Evolutionary conservation across 2,888 invertebrate genomes (phyloP), one percentile per base, ranked within the genome.

Genomic region (Thereva nobilitata): DNA sequence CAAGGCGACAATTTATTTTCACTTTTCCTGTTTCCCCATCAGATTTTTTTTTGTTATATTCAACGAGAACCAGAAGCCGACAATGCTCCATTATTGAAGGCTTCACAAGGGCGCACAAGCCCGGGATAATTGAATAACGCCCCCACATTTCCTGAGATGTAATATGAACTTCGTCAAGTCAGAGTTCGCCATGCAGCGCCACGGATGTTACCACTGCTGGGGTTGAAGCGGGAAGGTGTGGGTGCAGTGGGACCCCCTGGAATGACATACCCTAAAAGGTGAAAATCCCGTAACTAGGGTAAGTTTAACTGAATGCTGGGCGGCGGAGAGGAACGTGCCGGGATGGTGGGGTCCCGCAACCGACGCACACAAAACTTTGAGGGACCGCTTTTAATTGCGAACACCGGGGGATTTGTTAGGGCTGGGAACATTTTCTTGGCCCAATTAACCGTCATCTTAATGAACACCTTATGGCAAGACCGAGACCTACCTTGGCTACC

Each of bases 381-480:
- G 8, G 47, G 50, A 50, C 4, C 64, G 54, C 64, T 69, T 69
- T 69, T 69, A 69, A 69, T 69, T 69, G 67, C 61, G 40, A 64
- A 42, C 59, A 64, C 68, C 68, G 66, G 44, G 64, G 65, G 66
- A 71, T 68, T 66, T 64, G 59, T 64, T 47, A 67, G 65, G 68
- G 68, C 67, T 69, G 61, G 69, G 66, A 64, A 53, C 67, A 67
- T 71, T 68, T 68, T 68, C 23, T 68, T 67, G 67, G 71, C 68
- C 72, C 73, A 73, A 73, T 73, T 73, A 73, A 72, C 71, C 72
- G 68, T 66, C 68, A 68, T 70, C 72, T 73, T 73, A 73, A 73
- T 73, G 73, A 73, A 73, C 73, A 72, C 71, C 71, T 72, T 69
- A 68, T 68, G 65, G 53, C 54, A 37, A 50, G 54, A 47, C 35